Percentiles rank a stretch among this genome's conserved stretches.
These are phyloP conservation scores for Luffia ferchaultella DNA, from an alignment of 2,888 invertebrate genomes.

Conservation along the genomic window DNA sequence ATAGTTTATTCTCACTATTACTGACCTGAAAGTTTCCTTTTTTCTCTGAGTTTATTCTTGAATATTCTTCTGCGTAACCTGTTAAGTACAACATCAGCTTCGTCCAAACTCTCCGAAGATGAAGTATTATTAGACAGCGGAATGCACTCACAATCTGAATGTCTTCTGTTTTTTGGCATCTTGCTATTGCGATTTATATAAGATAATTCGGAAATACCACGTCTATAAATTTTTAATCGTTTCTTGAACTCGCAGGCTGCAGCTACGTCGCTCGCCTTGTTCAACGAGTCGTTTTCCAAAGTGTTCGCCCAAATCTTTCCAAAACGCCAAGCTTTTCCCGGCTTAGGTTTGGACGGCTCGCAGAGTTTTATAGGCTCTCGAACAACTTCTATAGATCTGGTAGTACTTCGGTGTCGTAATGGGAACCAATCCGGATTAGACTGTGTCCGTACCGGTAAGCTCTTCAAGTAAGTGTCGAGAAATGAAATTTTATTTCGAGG, in stretches of 20 bases:
- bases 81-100: slow-evolving; percentile 57
- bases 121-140: slow-evolving; percentile 35
- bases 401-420: slow-evolving; percentile 35
- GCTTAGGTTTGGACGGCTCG: slow-evolving; percentile 27
- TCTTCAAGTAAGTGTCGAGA: slow-evolving; percentile 59
- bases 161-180: slow-evolving; percentile 39
- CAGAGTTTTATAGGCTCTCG: slow-evolving; percentile 22
- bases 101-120: slow-evolving; percentile 60
- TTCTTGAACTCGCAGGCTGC: slow-evolving; percentile 56
- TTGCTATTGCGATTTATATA: slow-evolving; percentile 25
- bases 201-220: slow-evolving; percentile 54
- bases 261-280: slow-evolving; percentile 45
- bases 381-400: slow-evolving; percentile 27
- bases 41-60: slow-evolving; percentile 55
- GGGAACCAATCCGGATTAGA: slow-evolving; percentile 53
- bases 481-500: slow-evolving; percentile 57
- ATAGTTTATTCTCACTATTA: neutral
- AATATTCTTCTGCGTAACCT: slow-evolving; percentile 58
- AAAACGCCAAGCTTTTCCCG: slow-evolving; percentile 24
- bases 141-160: slow-evolving; percentile 40
- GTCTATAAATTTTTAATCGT: slow-evolving; percentile 57
- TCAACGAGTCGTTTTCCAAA: slow-evolving; percentile 47
- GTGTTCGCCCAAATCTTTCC: slow-evolving; percentile 32
- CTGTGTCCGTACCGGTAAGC: slow-evolving; percentile 45
- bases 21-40: slow-evolving; percentile 39